Evolutionary conservation across 92 coral and sea anemone species (phyloP).

Genomic region (Heliopora coerulea): DNA sequence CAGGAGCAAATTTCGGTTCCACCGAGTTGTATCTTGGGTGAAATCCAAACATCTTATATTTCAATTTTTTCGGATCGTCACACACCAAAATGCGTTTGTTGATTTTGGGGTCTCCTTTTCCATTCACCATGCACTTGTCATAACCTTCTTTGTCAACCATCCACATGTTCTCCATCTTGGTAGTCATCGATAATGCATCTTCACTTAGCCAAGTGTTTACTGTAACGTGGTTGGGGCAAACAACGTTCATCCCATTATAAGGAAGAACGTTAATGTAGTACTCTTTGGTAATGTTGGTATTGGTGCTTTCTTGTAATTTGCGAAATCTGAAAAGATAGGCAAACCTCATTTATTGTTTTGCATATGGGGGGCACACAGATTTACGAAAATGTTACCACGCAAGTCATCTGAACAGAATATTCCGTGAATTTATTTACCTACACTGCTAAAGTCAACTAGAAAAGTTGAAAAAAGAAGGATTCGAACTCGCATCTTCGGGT

Average conservation of each 20-base stretch:
- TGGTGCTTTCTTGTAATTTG: constrained; percentile 6
- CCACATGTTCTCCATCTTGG: background rate
- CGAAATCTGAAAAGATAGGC: constrained; percentile 8
- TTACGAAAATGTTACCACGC: too few relatives aligned
- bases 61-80: background rate
- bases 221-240: background rate
- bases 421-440: too few relatives aligned
- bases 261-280: constrained; percentile 20
- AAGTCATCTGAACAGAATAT: too few relatives aligned
- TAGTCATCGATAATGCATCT: background rate
- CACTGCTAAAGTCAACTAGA: too few relatives aligned
- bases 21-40: constrained; percentile 7
- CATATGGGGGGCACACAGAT: too few relatives aligned
- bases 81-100: constrained; percentile 9
- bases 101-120: constrained; percentile 18
- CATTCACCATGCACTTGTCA: constrained; percentile 34
- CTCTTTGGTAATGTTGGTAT: constrained; percentile 22
- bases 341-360: too few relatives aligned
- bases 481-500: too few relatives aligned
- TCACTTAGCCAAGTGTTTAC: background rate
- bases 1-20: constrained; percentile 26
- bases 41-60: background rate
- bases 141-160: constrained; percentile 27
- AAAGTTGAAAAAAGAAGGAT: too few relatives aligned
- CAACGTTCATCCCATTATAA: background rate